Evolutionary conservation across 2,888 invertebrate genomes (phyloP).

Genomic region (Acronicta alni): DNA sequence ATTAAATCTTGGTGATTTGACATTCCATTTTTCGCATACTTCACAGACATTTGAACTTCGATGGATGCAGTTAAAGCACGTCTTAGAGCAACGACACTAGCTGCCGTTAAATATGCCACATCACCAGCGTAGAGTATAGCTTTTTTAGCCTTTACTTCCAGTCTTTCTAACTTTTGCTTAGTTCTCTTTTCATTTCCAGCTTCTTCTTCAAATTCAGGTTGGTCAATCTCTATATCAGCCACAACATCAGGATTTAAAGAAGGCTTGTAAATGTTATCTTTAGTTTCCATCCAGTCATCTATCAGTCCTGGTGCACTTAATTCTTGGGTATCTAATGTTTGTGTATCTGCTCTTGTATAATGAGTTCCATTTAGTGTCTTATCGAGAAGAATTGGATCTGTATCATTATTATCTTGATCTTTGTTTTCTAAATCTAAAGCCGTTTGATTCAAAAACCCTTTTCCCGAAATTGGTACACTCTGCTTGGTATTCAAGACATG

Average conservation of each 20-base stretch:
- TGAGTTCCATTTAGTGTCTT: slow-evolving; percentile 74
- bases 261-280: slow-evolving; percentile 71
- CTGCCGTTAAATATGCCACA: slow-evolving; percentile 84
- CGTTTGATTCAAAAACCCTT: slow-evolving; percentile 84
- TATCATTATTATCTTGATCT: slow-evolving; percentile 64
- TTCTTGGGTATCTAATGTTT: slow-evolving; percentile 73
- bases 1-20: slow-evolving; percentile 84
- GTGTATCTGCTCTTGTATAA: slow-evolving; percentile 63
- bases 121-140: slow-evolving; percentile 86
- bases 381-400: slow-evolving; percentile 74
- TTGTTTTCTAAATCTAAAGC: slow-evolving; percentile 76
- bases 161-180: slow-evolving; percentile 77
- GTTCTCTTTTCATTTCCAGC: slow-evolving; percentile 73
- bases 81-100: slow-evolving; percentile 84
- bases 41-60: slow-evolving; percentile 85
- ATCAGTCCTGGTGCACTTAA: slow-evolving; percentile 68
- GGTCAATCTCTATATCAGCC: slow-evolving; percentile 82
- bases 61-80: slow-evolving; percentile 85
- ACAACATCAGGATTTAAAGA: slow-evolving; percentile 75
- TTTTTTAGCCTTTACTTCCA: slow-evolving; percentile 84
- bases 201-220: slow-evolving; percentile 77
- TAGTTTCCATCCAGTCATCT: slow-evolving; percentile 79
- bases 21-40: slow-evolving; percentile 83
- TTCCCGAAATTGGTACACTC: slow-evolving; percentile 43
- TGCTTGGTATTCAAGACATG: slow-evolving; percentile 66